A percentile compares a stretch with the other conserved stretches of the same genome.
These are phyloP conservation scores for Diachasma alloeum DNA, from an alignment of 1,140 invertebrate species.

Conservation along the genomic window DNA sequence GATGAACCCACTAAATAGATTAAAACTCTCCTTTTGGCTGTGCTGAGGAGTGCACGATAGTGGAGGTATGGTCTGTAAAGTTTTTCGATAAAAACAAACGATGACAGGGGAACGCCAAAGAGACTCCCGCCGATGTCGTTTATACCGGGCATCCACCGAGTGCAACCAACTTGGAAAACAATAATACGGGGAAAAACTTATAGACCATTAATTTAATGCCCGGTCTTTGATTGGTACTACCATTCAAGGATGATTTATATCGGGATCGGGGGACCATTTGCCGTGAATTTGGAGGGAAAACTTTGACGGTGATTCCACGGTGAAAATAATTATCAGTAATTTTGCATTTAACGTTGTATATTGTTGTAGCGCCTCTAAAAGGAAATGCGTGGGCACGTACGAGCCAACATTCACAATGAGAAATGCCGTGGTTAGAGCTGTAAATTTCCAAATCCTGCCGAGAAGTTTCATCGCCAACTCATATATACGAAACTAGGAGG, in stretches of 20 bases:
- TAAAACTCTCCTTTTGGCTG: slow-evolving; percentile 14
- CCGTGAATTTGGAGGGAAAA: neutral
- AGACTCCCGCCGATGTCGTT: slow-evolving; percentile 4
- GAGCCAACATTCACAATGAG: neutral
- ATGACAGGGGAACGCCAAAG: slow-evolving; percentile 6
- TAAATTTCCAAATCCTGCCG: neutral
- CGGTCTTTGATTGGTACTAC: neutral
- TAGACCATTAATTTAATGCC: slow-evolving; percentile 15
- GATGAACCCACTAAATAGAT: slow-evolving; percentile 20
- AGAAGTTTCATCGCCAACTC: neutral
- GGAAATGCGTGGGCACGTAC: neutral
- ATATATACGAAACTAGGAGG: neutral
- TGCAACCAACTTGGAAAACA: slow-evolving; percentile 19
- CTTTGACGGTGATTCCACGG: neutral
- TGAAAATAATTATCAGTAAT: too few species aligned
- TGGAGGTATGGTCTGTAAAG: slow-evolving; percentile 13
- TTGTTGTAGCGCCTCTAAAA: neutral
- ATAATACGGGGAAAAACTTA: slow-evolving; percentile 12
- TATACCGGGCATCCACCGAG: neutral
- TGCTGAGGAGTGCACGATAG: neutral
- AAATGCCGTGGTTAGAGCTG: neutral
- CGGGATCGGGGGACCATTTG: neutral
- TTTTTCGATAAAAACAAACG: slow-evolving; percentile 17
- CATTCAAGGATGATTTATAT: neutral
- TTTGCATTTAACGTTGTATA: too few species aligned